Base-by-base conservation (phyloP, 2,113 vertebrate genomes). In the Lonchura striata region DNA sequence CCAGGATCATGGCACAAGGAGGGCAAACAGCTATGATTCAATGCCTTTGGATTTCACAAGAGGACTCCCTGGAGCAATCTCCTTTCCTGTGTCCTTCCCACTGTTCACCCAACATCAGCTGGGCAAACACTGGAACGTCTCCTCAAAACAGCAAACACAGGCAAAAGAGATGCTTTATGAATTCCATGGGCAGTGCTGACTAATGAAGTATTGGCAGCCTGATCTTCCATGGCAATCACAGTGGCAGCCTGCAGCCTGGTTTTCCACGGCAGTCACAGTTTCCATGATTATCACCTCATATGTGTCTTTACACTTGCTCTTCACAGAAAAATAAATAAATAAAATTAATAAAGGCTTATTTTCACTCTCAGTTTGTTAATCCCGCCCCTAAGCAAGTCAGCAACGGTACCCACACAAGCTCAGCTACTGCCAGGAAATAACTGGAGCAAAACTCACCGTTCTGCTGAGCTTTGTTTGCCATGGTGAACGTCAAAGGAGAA, bases 1-100 rank as follows among this genome's bases (percentile, higher is more conserved):
- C 23, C 11, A 31, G 15, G 33, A 42, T 0, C 44, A 11, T 25
- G 53, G 39, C 56, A 84, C 0, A 0, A 64, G 50, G 33, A 78
- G 16, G 19, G 35, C 49, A 75, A 52, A 39, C 10, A 28, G 16
- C 61, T 72, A 2, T 2, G 1, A 4, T 31, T 47, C 33, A 87
- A 13, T 17, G 14, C n/a, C 20, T 60, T 46, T 37, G 28, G 41
- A 9, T 85, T 59, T 76, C 31, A n/a, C 10, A 18, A 33, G 50
- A 41, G 8, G 39, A 47, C 17, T 86, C 47, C 54, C 31, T 30
- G 6, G 21, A 70, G 15, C 68, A 88, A 2, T 31, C 15, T 69
- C 27, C 19, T 39, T 30, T 53, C 66, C 47, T 63, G 23, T 17
- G 12, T 33, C 33, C 57, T 59, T 42, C 70, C 44, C 44, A 13